phyloP scores from a whole-genome alignment of 2,113 vertebrate species.

The Apeltes quadracus region DNA sequence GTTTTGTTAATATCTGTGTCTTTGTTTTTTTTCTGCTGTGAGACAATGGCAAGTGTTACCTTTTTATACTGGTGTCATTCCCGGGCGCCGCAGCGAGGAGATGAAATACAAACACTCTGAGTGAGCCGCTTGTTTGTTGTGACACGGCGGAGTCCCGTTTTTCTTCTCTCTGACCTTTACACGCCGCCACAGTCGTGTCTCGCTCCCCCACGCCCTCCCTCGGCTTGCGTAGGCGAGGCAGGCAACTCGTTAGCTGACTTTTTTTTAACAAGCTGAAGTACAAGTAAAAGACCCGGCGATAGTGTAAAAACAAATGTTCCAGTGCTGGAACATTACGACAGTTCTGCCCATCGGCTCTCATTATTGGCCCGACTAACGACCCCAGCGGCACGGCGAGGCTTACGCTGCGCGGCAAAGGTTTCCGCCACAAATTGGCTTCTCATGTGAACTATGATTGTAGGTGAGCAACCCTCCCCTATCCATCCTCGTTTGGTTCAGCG shows the following conservation, averaged over 20 bases:
- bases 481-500: background rate
- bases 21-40: background rate
- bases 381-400: slow-evolving; percentile 31
- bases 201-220: slow-evolving; percentile 20
- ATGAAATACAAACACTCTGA: slow-evolving; percentile 15
- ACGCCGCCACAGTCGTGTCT: slow-evolving; percentile 1
- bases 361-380: slow-evolving; percentile 54
- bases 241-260: slow-evolving; percentile 54
- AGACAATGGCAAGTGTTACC: background rate
- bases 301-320: slow-evolving; percentile 28
- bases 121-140: slow-evolving; percentile 28
- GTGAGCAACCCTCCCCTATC: slow-evolving; percentile 41
- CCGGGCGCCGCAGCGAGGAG: background rate
- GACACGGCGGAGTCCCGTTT: background rate
- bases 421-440: slow-evolving; percentile 55
- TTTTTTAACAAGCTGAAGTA: slow-evolving; percentile 59
- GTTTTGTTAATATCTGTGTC: background rate
- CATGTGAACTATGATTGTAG: slow-evolving; percentile 32
- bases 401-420: slow-evolving; percentile 7
- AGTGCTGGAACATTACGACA: slow-evolving; percentile 25
- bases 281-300: slow-evolving; percentile 20
- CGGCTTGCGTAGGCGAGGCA: slow-evolving; percentile 2
- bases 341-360: slow-evolving; percentile 50
- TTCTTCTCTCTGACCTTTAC: slow-evolving; percentile 45
- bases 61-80: background rate